Conservation (phyloP, 2,888 invertebrate species). For the Zygaena filipendulae region DNA sequence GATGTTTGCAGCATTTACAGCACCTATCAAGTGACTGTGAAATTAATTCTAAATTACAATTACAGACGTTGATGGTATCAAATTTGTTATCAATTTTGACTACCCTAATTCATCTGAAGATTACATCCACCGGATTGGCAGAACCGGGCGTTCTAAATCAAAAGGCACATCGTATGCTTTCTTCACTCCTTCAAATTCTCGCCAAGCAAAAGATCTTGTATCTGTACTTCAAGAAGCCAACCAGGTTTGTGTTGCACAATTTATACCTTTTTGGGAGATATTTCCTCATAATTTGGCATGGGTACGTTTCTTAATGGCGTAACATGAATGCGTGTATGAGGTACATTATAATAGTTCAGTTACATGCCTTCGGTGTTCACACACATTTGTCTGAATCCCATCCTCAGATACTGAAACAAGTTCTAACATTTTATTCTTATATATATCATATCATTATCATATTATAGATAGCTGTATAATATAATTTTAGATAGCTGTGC, state of each 20-base stretch:
- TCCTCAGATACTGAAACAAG: constrained; percentile 76
- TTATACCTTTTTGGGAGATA: constrained; percentile 1
- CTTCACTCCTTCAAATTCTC: constrained; percentile 89
- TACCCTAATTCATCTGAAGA: constrained; percentile 96
- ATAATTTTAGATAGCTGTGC: too few relatives aligned
- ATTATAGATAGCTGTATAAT: too few relatives aligned
- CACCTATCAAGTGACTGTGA: too few relatives aligned
- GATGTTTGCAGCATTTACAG: too few relatives aligned
- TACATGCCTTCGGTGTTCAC: constrained; percentile 86
- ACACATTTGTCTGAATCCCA: constrained; percentile 77
- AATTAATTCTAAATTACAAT: constrained; percentile 19
- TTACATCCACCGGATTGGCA: constrained; percentile 95
- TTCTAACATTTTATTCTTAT: constrained; percentile 6
- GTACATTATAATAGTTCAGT: constrained; percentile 72
- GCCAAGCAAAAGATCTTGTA: constrained; percentile 89
- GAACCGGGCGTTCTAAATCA: constrained; percentile 88
- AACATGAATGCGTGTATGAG: constrained; percentile 83
- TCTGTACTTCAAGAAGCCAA: constrained; percentile 92
- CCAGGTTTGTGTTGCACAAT: constrained; percentile 77
- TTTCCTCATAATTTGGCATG: constrained; percentile 82
- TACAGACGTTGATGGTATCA: constrained; percentile 95
- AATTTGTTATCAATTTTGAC: constrained; percentile 96
- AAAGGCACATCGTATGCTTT: constrained; percentile 95
- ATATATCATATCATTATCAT: too few relatives aligned
- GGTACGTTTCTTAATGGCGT: constrained; percentile 72